phyloP scores from a whole-genome alignment of 2,113 vertebrate species.

The Geococcyx californianus region DNA sequence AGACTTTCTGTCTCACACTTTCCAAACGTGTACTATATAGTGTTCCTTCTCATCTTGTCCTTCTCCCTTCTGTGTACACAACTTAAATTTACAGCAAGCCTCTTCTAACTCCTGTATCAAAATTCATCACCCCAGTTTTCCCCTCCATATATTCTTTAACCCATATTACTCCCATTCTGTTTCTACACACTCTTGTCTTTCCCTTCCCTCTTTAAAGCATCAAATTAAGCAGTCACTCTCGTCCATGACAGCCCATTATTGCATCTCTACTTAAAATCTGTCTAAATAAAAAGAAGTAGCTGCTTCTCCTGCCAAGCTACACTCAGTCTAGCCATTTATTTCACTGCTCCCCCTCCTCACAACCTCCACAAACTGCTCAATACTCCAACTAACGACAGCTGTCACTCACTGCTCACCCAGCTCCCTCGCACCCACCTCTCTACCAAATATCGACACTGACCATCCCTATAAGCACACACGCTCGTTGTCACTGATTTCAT shows the following conservation, averaged over 20 bases:
- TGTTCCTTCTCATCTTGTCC: not conserved
- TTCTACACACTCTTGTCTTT: not conserved
- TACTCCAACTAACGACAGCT: not conserved
- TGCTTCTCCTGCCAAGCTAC: not conserved
- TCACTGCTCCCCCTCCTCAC: not conserved
- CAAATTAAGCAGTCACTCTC: not conserved
- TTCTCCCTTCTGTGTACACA: not conserved
- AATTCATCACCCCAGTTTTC: not conserved
- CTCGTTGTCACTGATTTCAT: not conserved
- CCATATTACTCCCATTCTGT: not conserved
- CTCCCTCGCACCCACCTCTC: not conserved
- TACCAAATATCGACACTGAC: not conserved
- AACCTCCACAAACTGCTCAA: not conserved
- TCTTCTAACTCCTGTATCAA: not conserved
- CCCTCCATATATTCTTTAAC: not conserved
- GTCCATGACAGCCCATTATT: not conserved
- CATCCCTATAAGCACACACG: fast-evolving
- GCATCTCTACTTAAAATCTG: not conserved
- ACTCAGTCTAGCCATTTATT: not conserved
- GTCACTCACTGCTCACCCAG: fast-evolving
- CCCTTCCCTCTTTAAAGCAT: not conserved
- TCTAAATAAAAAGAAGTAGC: not conserved
- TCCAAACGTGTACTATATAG: not conserved
- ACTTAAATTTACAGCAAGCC: not conserved
- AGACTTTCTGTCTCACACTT: conserved; percentile 39